These are phyloP conservation scores for Bovichtus diacanthus DNA, from an alignment of 2,797 vertebrate species.

Conservation along the genomic window DNA sequence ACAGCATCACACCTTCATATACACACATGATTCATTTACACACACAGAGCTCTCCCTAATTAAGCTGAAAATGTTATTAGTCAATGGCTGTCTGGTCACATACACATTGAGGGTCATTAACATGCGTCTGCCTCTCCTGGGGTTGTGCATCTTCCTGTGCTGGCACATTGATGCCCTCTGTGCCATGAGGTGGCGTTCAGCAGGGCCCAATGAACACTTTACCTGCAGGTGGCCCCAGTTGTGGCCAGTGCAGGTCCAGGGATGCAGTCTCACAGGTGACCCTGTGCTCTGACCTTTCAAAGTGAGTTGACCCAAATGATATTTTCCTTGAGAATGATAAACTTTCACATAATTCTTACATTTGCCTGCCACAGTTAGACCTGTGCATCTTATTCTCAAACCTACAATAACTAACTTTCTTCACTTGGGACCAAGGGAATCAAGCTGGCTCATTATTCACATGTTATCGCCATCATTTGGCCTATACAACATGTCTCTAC, in stretches of 20 bases:
- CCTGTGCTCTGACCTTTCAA: not conserved
- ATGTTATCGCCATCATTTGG: not conserved
- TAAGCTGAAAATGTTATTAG: constrained; percentile 28
- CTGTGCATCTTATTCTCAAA: not conserved
- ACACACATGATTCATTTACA: not conserved
- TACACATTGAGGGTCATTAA: constrained; percentile 49
- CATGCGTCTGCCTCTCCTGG: constrained; percentile 45
- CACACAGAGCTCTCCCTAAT: constrained; percentile 10
- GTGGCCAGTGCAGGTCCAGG: not conserved
- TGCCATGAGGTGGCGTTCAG: constrained; percentile 12
- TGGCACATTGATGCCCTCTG: constrained; percentile 73
- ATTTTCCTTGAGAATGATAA: no score
- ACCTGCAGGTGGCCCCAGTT: constrained; percentile 5
- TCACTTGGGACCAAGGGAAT: not conserved
- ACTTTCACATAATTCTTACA: not conserved
- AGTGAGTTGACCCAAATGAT: not conserved
- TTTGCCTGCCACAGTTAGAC: not conserved
- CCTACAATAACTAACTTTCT: not conserved
- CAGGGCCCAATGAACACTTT: constrained; percentile 52
- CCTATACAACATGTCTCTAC: not conserved
- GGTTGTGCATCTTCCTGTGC: constrained; percentile 68
- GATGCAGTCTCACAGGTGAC: not conserved
- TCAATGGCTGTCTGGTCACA: constrained; percentile 6
- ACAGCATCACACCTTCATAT: not conserved
- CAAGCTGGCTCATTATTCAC: not conserved